phyloP scores from a whole-genome alignment of 2,797 vertebrate genomes.

The Tragelaphus eurycerus region DNA sequence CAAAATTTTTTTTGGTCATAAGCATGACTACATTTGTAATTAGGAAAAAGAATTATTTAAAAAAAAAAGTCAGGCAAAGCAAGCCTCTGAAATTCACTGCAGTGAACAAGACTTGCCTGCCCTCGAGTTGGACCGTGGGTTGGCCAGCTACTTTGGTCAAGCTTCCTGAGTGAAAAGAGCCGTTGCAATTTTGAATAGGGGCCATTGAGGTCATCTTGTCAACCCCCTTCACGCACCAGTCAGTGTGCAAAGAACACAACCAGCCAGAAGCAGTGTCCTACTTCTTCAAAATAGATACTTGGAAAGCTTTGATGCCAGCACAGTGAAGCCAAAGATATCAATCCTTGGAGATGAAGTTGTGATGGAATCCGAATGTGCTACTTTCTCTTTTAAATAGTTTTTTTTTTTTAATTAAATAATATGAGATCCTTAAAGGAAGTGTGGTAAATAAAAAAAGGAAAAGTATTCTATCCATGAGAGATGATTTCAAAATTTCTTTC shows the following conservation, averaged over 20 bases:
- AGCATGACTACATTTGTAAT: not conserved
- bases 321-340: conserved; percentile 9
- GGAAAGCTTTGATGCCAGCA: conserved; percentile 28
- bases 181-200: not conserved
- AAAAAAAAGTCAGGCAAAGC: not conserved
- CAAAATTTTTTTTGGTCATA: not conserved
- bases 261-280: conserved; percentile 32
- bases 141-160: not conserved
- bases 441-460: not conserved
- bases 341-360: conserved; percentile 27
- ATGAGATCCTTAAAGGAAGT: conserved; percentile 22
- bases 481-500: not conserved
- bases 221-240: not conserved
- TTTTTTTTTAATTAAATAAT: conserved; percentile 27
- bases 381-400: conserved; percentile 32
- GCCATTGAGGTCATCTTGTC: not conserved
- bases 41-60: not conserved
- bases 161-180: not conserved
- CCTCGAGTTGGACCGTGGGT: not conserved
- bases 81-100: not conserved
- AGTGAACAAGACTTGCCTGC: not conserved
- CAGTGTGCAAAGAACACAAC: not conserved
- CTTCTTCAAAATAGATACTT: conserved; percentile 67
- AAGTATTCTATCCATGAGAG: not conserved
- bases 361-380: conserved; percentile 45